A percentile compares a stretch with the other conserved stretches of the same genome.
These are phyloP conservation scores for Drosophila ironensis DNA, from an alignment of 1,140 invertebrate genomes.

Conservation along the genomic window DNA sequence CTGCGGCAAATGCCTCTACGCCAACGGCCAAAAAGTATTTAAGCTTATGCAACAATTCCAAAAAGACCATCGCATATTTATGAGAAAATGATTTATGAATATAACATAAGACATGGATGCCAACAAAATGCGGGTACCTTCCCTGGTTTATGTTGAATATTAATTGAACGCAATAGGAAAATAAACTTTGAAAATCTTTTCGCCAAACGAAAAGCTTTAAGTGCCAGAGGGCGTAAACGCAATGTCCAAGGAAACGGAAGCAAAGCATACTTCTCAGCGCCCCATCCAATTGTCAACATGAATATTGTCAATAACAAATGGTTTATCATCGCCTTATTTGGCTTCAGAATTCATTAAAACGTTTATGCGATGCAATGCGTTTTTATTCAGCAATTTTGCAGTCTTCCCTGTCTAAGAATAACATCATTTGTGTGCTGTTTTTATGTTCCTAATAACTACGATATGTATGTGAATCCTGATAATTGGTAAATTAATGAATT, in stretches of 20 bases:
- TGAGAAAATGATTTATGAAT: conserved; percentile 58
- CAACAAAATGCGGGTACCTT: conserved; percentile 13
- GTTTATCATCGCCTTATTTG: conserved; percentile 18
- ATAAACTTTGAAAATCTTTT: not conserved
- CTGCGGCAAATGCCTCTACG: not conserved
- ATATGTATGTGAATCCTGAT: no score
- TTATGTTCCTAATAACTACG: no score
- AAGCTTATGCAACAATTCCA: conserved; percentile 54
- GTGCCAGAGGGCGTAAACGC: conserved; percentile 21
- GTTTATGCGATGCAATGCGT: not conserved
- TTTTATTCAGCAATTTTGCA: no score
- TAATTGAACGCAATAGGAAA: conserved; percentile 26
- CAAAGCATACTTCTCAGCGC: conserved; percentile 30
- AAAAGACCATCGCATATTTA: conserved; percentile 46
- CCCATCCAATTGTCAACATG: not conserved
- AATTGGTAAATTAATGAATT: no score
- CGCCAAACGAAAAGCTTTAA: not conserved
- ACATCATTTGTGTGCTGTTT: no score
- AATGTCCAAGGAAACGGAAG: conserved; percentile 6
- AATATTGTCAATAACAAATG: not conserved
- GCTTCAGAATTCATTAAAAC: conserved; percentile 6
- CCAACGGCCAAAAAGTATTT: conserved; percentile 42
- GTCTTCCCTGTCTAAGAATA: no score
- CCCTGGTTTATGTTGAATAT: conserved; percentile 1
- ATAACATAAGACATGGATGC: conserved; percentile 30